phyloP scores from a whole-genome alignment of 2,888 invertebrate genomes.

The Thalpophila matura region DNA sequence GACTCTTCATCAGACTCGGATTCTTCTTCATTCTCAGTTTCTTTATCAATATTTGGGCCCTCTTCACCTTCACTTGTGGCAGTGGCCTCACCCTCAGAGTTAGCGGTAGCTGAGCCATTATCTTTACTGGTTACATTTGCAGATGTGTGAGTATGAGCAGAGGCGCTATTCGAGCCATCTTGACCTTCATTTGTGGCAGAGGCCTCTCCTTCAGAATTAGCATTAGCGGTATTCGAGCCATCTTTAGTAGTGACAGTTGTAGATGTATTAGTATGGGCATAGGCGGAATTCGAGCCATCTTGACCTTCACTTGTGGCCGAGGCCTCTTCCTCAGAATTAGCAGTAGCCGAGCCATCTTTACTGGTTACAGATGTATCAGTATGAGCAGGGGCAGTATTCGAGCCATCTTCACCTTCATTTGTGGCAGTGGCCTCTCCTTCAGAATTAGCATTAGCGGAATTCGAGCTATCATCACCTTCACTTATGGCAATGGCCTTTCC shows the following conservation, averaged over 20 bases:
- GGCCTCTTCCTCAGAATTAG: too few species aligned
- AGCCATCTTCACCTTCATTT: background rate
- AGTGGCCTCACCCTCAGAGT: too few species aligned
- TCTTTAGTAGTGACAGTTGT: background rate
- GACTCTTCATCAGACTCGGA: too few species aligned
- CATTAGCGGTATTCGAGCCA: background rate
- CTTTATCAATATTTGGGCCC: too few species aligned
- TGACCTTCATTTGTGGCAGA: background rate
- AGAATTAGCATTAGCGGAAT: too few species aligned
- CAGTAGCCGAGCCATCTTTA: background rate
- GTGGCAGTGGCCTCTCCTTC: too few species aligned
- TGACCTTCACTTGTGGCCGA: background rate
- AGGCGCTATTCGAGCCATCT: background rate
- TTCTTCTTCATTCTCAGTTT: too few species aligned
- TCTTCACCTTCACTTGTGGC: too few species aligned
- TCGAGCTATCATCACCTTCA: too few species aligned
- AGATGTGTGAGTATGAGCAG: background rate
- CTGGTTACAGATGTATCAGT: too few species aligned
- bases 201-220: background rate
- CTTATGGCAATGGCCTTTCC: background rate
- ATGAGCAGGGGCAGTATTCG: background rate
- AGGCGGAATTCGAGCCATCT: background rate
- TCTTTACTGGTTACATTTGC: background rate
- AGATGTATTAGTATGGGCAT: background rate
- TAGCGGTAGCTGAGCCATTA: too few species aligned